These are phyloP conservation scores for Drosophila aff. DNA, from an alignment of 1,140 invertebrate species.

Conservation along the genomic window DNA sequence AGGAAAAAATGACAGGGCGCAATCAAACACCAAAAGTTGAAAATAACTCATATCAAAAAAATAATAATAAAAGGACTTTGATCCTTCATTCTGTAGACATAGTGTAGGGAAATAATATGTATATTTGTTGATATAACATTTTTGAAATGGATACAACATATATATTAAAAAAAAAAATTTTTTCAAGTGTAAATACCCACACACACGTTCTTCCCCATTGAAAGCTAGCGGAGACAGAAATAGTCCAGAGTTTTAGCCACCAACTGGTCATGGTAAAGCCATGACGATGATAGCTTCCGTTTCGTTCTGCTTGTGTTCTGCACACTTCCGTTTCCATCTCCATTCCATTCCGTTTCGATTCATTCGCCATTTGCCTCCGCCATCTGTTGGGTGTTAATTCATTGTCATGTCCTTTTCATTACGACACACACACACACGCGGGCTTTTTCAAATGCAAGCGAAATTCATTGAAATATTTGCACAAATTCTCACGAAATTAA, in stretches of 20 bases:
- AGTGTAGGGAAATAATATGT: neutral
- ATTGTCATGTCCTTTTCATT: conserved; percentile 71
- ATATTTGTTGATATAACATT: too few relatives aligned
- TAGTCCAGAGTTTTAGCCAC: conserved; percentile 40
- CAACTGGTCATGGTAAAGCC: conserved; percentile 45
- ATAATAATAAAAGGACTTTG: neutral
- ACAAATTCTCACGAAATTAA: conserved; percentile 25
- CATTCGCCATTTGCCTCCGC: conserved; percentile 31
- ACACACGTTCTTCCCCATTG: neutral
- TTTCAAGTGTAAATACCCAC: neutral
- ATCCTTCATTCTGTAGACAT: too few relatives aligned
- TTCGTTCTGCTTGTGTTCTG: conserved; percentile 33
- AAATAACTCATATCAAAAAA: neutral
- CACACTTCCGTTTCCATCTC: conserved; percentile 33
- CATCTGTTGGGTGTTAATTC: conserved; percentile 71
- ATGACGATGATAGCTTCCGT: conserved; percentile 56
- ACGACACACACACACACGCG: conserved; percentile 53
- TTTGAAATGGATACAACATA: neutral
- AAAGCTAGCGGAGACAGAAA: conserved; percentile 18
- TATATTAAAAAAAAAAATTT: too few relatives aligned
- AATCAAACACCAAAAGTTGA: neutral
- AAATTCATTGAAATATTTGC: conserved; percentile 34
- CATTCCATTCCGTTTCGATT: conserved; percentile 13
- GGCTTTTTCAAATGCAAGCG: neutral
- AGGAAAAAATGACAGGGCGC: neutral